Evolutionary conservation across 2,113 vertebrate species (phyloP), one percentile per base, ranked within the genome.

Genomic region (Phaethornis superciliosus): DNA sequence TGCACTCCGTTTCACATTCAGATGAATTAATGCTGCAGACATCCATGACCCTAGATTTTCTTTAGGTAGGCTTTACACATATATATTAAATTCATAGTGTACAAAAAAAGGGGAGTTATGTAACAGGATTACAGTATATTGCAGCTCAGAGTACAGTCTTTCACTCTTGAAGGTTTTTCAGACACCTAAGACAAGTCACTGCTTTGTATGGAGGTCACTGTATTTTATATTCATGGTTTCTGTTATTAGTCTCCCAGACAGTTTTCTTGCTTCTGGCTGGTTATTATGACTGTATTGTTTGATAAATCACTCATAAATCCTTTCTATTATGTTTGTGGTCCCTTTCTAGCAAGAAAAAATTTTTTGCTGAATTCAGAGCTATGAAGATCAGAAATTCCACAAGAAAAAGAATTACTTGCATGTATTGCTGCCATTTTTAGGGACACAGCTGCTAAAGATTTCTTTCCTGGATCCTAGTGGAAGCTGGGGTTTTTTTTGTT

Each of bases 181-280:
- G 49, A 84, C 70, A 63, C 52, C 20, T 67, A 87, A 65, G 59
- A 72, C 17, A 71, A 85, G 58, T 35, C 74, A 47, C 59, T 82
- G 69, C 47, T 85, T 93, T 62, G 5, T 60, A 82, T 64, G 71
- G 90, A 93, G 77, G 68, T 93, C 64, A 59, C 33, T 89, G 35
- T 84, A 86, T 83, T 88, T 93, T 97, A 63, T 77, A 82, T 90
- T 92, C 47, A 92, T 62, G 85, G 86, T 95, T 96, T 95, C 55
- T 82, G 85, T 81, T 94, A 90, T 96, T 90, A 91, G 78, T 54
- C 70, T 90, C 69, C 51, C 85, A 96, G 84, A 96, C 62, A 81
- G 51, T 88, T 95, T 89, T 96, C 89, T 91, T 97, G 58, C 65
- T 88, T 88, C 93, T 94, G 65, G 10, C 72, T 96, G 93, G 55